Evolutionary conservation across 2,888 invertebrate species (phyloP).

Genomic region (Agrochola circellaris): DNA sequence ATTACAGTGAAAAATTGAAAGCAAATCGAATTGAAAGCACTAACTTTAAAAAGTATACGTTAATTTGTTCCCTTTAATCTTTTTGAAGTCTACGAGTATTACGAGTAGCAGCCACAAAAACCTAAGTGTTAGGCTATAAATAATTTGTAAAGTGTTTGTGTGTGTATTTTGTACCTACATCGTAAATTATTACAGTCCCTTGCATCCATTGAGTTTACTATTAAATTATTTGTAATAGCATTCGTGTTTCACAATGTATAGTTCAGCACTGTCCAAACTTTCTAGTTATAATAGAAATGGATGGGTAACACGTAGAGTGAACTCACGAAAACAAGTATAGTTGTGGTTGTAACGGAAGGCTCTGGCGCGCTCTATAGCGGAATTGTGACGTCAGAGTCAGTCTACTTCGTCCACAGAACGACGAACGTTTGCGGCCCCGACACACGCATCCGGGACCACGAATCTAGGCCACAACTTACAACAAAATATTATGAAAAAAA

Average conservation of each 20-base stretch:
- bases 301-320: conserved; percentile 58
- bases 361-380: conserved; percentile 69
- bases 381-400: conserved; percentile 75
- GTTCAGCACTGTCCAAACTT: conserved; percentile 52
- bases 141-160: neutral
- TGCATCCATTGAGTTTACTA: conserved; percentile 33
- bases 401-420: conserved; percentile 68
- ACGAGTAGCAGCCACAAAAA: neutral
- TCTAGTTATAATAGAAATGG: conserved; percentile 56
- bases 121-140: neutral
- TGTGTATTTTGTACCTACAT: neutral
- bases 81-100: neutral
- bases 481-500: conserved; percentile 56
- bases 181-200: conserved; percentile 1
- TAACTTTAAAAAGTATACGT: conserved; percentile 1
- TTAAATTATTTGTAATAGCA: conserved; percentile 32
- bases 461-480: conserved; percentile 72
- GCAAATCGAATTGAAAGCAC: conserved; percentile 15
- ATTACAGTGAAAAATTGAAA: neutral
- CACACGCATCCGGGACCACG: conserved; percentile 74
- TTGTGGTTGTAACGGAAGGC: conserved; percentile 72
- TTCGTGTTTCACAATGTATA: conserved; percentile 33
- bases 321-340: conserved; percentile 70
- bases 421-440: conserved; percentile 68
- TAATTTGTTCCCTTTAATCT: neutral